These are phyloP conservation scores for Agapetus fuscipes DNA, from an alignment of 2,888 invertebrate genomes.

Conservation along the genomic window DNA sequence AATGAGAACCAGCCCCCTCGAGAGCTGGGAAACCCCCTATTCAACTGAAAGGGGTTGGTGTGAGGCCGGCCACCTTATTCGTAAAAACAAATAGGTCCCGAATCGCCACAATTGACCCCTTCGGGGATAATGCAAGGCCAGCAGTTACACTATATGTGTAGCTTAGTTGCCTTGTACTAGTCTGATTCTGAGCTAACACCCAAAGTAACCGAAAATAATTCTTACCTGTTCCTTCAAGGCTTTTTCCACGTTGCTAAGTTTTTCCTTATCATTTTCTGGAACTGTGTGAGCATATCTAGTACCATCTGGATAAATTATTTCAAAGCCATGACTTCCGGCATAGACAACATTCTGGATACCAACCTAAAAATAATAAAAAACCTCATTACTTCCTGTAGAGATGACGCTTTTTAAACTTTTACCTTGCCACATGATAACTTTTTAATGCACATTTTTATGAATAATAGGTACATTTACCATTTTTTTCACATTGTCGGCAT, in stretches of 20 bases:
- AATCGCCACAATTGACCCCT: too few species aligned
- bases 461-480: conserved; percentile 39
- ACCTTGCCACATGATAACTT: conserved; percentile 1
- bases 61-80: too few species aligned
- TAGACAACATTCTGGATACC: conserved; percentile 54
- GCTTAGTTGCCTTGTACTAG: too few species aligned
- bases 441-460: neutral
- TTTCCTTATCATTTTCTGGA: conserved; percentile 54
- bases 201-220: too few species aligned
- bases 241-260: conserved; percentile 51
- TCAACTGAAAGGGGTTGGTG: too few species aligned
- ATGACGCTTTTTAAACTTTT: neutral
- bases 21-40: too few species aligned
- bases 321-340: conserved; percentile 66
- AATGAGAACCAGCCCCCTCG: too few species aligned
- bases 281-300: conserved; percentile 62
- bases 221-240: conserved; percentile 50
- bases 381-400: neutral
- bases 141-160: too few species aligned
- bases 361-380: conserved; percentile 29
- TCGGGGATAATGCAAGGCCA: too few species aligned
- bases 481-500: conserved; percentile 56
- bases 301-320: conserved; percentile 64
- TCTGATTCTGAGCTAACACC: too few species aligned
- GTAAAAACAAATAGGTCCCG: too few species aligned